Evolutionary conservation across 2,888 invertebrate genomes (phyloP).

Genomic region (Oscheius sp.): DNA sequence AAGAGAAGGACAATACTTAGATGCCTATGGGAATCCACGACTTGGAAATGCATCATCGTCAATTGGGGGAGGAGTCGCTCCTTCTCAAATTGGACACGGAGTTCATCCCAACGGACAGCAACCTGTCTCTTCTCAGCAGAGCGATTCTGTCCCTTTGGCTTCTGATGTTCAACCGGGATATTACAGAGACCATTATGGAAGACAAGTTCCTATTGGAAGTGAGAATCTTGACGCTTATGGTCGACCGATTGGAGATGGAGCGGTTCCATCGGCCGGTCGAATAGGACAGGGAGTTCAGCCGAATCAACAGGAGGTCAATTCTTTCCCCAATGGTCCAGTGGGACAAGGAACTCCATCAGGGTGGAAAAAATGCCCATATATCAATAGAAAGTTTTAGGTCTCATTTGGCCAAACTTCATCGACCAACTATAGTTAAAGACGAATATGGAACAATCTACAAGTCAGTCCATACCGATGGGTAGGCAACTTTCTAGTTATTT

Average conservation of each 20-base stretch:
- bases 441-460: conserved; percentile 18
- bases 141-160: neutral
- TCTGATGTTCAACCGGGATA: conserved; percentile 9
- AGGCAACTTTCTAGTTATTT: neutral
- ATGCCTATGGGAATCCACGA: neutral
- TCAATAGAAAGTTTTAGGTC: no score
- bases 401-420: conserved; percentile 1
- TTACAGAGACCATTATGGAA: conserved; percentile 2
- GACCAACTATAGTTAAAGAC: conserved; percentile 15
- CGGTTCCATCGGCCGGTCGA: neutral
- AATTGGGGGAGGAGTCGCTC: neutral
- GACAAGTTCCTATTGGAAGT: neutral
- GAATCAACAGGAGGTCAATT: conserved; percentile 1
- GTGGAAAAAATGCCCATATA: neutral
- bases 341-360: neutral
- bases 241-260: conserved; percentile 3
- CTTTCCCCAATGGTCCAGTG: conserved; percentile 1
- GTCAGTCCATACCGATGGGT: conserved; percentile 2
- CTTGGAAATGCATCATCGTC: no score
- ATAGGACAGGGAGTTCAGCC: conserved; percentile 7
- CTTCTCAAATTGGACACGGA: neutral
- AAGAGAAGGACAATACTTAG: neutral
- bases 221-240: neutral
- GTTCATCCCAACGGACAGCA: neutral
- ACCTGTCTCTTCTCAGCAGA: neutral